Evolutionary conservation across 37 sponge, comb jelly and placozoan genomes (phyloP).

Genomic region (Diacarnus erythraeanus): DNA sequence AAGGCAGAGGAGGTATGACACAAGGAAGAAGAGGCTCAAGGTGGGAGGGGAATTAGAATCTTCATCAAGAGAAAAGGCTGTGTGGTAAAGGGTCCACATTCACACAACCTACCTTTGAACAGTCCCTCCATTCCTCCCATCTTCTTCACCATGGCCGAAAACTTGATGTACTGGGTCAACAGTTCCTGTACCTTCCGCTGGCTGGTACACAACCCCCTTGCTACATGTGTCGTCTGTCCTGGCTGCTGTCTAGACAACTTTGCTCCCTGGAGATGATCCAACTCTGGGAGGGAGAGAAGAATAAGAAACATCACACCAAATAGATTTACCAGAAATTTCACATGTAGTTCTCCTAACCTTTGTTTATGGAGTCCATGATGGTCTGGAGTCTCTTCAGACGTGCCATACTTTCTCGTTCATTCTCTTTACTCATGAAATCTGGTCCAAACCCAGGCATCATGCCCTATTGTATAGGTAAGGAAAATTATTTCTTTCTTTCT

Average conservation of each 20-base stretch:
- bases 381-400: constrained; percentile 93
- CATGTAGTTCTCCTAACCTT: too few relatives aligned
- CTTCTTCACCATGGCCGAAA: constrained; percentile 95
- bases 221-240: constrained; percentile 70
- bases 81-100: too few relatives aligned
- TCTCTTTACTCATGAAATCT: constrained; percentile 91
- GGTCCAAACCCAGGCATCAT: constrained; percentile 98
- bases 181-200: constrained; percentile 88
- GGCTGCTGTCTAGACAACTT: constrained; percentile 76
- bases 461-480: constrained; percentile 44
- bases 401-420: constrained; percentile 91
- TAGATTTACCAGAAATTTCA: too few relatives aligned
- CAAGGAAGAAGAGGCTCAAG: too few relatives aligned
- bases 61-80: too few relatives aligned
- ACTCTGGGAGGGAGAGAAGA: too few relatives aligned
- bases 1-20: too few relatives aligned
- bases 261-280: too few relatives aligned
- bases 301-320: too few relatives aligned
- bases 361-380: constrained; percentile 98
- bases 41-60: too few relatives aligned
- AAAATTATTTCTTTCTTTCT: neutral
- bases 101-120: too few relatives aligned
- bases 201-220: constrained; percentile 90
- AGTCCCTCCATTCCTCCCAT: constrained; percentile 99
- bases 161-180: constrained; percentile 86